Evolutionary conservation across 2,113 vertebrate species (phyloP).

Genomic region (Charadrius vociferus): DNA sequence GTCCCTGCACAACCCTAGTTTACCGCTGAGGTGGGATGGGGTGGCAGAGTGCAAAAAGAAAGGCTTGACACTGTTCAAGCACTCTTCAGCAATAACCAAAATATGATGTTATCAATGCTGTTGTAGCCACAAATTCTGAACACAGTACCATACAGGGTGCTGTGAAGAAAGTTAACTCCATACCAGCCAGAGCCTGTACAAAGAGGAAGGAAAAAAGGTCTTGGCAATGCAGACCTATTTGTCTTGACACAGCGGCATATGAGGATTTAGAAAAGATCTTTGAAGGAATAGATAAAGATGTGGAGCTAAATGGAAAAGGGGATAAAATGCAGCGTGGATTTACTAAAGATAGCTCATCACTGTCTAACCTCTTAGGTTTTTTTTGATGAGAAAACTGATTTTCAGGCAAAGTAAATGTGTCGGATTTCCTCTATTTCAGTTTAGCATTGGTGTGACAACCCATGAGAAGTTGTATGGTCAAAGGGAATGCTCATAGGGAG

Average conservation of each 20-base stretch:
- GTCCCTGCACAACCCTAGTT: not conserved
- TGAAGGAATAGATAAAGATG: slow-evolving; percentile 31
- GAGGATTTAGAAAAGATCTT: slow-evolving; percentile 28
- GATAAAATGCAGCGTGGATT: slow-evolving; percentile 27
- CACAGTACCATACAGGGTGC: not conserved
- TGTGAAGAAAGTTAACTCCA: not conserved
- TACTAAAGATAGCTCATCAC: slow-evolving; percentile 29
- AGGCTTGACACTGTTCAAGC: not conserved
- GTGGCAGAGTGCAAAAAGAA: not conserved
- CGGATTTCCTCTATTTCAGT: slow-evolving; percentile 36
- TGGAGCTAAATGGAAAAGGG: slow-evolving; percentile 44
- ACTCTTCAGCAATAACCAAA: not conserved
- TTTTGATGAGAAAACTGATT: slow-evolving; percentile 41
- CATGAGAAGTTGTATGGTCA: slow-evolving; percentile 25
- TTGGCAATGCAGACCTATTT: not conserved
- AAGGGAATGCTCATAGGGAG: not conserved
- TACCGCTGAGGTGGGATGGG: not conserved
- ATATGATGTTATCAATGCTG: not conserved
- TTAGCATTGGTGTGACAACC: slow-evolving; percentile 29
- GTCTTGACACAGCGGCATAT: not conserved
- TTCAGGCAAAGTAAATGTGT: slow-evolving; percentile 24
- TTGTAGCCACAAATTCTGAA: not conserved
- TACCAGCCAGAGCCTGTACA: not conserved
- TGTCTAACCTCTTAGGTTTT: slow-evolving; percentile 32
- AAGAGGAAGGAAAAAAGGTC: not conserved